A percentile compares a stretch with the other conserved stretches of the same genome.
These are phyloP conservation scores for Engraulis encrasicolus DNA, from an alignment of 2,113 vertebrate species.

Conservation along the genomic window DNA sequence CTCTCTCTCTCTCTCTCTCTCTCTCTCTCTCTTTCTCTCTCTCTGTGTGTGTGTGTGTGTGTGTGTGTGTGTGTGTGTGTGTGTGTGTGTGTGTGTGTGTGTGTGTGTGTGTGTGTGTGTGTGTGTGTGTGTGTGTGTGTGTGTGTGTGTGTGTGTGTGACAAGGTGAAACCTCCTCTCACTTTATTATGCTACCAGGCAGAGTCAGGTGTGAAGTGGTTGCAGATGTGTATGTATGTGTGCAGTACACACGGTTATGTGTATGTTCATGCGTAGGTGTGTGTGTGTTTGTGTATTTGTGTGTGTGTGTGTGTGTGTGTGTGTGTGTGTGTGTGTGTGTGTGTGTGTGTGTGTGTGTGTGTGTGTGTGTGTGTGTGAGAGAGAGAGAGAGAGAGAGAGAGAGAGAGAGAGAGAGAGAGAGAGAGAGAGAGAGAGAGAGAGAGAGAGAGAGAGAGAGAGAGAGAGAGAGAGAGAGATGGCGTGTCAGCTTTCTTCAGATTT, in stretches of 20 bases:
- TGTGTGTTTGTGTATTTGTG: constrained; percentile 17
- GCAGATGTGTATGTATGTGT: constrained; percentile 32
- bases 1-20: no score
- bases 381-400: not conserved
- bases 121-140: constrained; percentile 1
- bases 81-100: not conserved
- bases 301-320: constrained; percentile 33
- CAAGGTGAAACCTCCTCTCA: constrained; percentile 54
- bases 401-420: constrained; percentile 15
- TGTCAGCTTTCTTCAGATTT: no score
- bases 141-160: constrained; percentile 14
- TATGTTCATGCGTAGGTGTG: constrained; percentile 22
- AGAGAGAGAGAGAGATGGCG: no score
- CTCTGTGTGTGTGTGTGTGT: constrained; percentile 47
- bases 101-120: not conserved
- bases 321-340: constrained; percentile 31
- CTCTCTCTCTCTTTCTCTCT: no score
- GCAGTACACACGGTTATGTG: not conserved
- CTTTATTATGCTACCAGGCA: constrained; percentile 62
- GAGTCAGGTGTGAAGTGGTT: constrained; percentile 47
- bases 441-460: no score
- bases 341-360: not conserved
- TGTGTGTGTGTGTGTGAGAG: not conserved
- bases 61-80: not conserved
- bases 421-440: no score